These are phyloP conservation scores for Sialis lutaria DNA, from an alignment of 2,888 invertebrate genomes.

Conservation along the genomic window DNA sequence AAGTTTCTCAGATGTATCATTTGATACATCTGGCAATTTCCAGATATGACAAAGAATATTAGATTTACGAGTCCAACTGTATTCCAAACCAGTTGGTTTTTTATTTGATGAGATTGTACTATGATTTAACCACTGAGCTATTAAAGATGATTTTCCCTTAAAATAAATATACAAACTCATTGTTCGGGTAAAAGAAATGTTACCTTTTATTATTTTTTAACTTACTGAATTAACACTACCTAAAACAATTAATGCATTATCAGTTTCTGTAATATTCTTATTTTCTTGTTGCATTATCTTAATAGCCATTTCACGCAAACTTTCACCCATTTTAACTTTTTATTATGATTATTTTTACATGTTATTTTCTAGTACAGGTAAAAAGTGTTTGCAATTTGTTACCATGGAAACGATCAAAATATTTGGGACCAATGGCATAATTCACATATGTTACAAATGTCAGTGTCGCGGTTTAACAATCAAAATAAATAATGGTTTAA, in stretches of 20 bases:
- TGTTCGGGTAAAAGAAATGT: neutral
- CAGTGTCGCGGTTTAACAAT: neutral
- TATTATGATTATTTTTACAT: neutral
- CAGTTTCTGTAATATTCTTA: neutral
- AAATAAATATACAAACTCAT: neutral
- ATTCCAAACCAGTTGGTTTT: constrained; percentile 2
- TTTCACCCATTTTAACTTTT: neutral
- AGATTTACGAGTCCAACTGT: constrained; percentile 3
- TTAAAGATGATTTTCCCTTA: constrained; percentile 4
- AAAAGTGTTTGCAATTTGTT: neutral
- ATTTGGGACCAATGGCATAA: neutral
- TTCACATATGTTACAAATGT: neutral
- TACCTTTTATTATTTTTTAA: neutral
- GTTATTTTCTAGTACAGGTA: neutral
- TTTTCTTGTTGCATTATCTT: neutral
- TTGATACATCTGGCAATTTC: neutral
- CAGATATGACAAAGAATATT: constrained; percentile 3
- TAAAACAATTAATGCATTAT: constrained; percentile 1
- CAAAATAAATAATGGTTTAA: neutral
- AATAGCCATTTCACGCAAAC: neutral
- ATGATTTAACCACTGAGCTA: neutral
- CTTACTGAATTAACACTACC: constrained; percentile 1
- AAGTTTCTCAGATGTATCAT: neutral
- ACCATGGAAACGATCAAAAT: neutral
- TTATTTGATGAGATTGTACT: neutral